A percentile compares a stretch with the other conserved stretches of the same genome.
phyloP scores from a whole-genome alignment of 2,113 vertebrate genomes.

The Ciconia boyciana region DNA sequence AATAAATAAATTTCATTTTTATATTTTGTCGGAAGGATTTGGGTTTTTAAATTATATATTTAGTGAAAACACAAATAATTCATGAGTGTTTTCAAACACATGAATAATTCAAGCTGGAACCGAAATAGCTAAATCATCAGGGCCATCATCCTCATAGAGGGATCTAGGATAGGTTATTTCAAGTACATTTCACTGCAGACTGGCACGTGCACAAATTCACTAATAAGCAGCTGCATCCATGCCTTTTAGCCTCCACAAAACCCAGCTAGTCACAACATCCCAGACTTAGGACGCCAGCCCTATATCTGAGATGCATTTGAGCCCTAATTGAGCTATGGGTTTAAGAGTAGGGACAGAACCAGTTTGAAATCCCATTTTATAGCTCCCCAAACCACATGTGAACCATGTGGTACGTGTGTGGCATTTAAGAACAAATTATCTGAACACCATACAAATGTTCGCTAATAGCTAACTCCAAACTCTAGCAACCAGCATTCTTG shows the following conservation, averaged over 20 bases:
- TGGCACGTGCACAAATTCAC: conserved; percentile 58
- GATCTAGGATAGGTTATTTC: conserved; percentile 61
- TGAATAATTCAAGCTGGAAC: conserved; percentile 63
- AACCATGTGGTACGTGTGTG: conserved; percentile 33
- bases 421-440: conserved; percentile 21
- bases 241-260: conserved; percentile 21
- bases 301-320: not conserved
- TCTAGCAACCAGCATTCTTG: conserved; percentile 12
- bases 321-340: not conserved
- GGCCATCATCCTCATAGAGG: conserved; percentile 43
- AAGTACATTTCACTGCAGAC: conserved; percentile 58
- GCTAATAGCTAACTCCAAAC: not conserved
- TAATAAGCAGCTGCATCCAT: conserved; percentile 29
- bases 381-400: conserved; percentile 40
- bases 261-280: not conserved
- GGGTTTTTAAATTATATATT: conserved; percentile 60
- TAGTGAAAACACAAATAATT: conserved; percentile 66
- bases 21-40: not conserved
- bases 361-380: conserved; percentile 39
- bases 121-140: conserved; percentile 65
- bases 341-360: not conserved
- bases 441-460: conserved; percentile 46
- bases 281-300: conserved; percentile 15
- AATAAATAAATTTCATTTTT: not conserved
- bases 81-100: conserved; percentile 65